These are phyloP conservation scores for Entomyzon cyanotis DNA, from an alignment of 2,113 vertebrate species.

Conservation along the genomic window DNA sequence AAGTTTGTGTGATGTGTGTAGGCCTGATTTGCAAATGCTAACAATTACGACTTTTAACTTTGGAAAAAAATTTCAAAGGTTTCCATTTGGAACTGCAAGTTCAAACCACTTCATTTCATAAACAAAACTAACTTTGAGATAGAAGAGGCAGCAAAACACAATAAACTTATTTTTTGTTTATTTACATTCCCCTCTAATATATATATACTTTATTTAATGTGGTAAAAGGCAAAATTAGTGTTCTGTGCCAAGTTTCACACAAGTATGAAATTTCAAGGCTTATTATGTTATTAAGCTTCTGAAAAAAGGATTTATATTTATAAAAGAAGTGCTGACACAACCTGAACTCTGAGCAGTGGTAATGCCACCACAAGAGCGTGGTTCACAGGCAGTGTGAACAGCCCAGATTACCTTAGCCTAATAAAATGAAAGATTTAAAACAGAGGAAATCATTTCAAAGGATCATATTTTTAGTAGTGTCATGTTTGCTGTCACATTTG, in stretches of 20 bases:
- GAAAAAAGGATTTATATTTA: slow-evolving; percentile 9
- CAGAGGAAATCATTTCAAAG: not conserved
- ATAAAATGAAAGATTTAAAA: not conserved
- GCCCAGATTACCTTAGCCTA: not conserved
- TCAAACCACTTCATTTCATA: slow-evolving; percentile 2
- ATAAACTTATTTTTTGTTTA: not conserved
- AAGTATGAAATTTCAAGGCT: slow-evolving; percentile 8
- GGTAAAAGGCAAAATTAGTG: not conserved
- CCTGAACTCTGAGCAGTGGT: not conserved
- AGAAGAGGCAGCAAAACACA: not conserved
- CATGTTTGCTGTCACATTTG: not conserved
- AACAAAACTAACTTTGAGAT: not conserved
- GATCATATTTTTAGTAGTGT: not conserved
- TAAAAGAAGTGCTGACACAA: slow-evolving; percentile 28
- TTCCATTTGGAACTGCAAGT: not conserved
- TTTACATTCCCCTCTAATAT: not conserved
- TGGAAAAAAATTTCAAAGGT: not conserved
- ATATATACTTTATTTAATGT: slow-evolving; percentile 7
- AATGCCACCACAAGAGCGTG: not conserved
- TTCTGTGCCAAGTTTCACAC: slow-evolving; percentile 6
- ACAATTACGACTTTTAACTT: not conserved
- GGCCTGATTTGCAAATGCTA: not conserved
- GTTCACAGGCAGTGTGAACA: not conserved
- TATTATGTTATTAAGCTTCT: slow-evolving; percentile 35
- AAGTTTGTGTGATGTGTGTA: not conserved